Conservation (phyloP, 2,888 invertebrate species). For the Tetragonula carbonaria region DNA sequence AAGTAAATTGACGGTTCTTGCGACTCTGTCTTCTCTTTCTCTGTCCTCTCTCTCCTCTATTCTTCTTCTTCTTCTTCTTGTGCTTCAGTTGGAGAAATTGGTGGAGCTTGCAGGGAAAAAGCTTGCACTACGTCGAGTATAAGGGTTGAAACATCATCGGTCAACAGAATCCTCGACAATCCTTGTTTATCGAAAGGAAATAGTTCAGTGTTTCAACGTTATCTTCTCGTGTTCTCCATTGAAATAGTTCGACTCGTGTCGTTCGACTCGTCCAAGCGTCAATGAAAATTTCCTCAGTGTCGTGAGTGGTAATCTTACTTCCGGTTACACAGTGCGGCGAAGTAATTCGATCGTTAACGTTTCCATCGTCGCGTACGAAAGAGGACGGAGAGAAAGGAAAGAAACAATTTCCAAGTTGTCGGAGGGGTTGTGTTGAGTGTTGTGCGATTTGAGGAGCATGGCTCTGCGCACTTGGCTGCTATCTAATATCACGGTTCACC, state of each 20-base stretch:
- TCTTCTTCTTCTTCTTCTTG: constrained; percentile 16
- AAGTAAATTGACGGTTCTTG: constrained; percentile 67
- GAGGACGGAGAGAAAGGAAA: constrained; percentile 20
- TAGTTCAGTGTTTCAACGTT: neutral
- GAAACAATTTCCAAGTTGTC: constrained; percentile 66
- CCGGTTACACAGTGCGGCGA: neutral
- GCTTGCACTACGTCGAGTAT: neutral
- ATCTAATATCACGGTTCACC: constrained; percentile 78
- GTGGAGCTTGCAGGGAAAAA: neutral
- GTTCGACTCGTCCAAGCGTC: too few species aligned
- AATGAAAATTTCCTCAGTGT: too few species aligned
- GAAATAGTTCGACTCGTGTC: neutral
- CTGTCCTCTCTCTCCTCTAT: neutral
- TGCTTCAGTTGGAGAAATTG: constrained; percentile 12
- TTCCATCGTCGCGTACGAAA: constrained; percentile 22
- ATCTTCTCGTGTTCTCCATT: neutral
- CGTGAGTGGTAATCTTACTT: neutral
- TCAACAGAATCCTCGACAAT: constrained; percentile 29
- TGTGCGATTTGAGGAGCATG: constrained; percentile 66
- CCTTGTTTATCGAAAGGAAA: neutral
- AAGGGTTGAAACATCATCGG: constrained; percentile 18
- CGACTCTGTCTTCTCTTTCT: constrained; percentile 51
- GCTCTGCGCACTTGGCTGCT: constrained; percentile 67
- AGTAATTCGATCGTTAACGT: neutral
- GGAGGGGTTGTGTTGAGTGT: constrained; percentile 62